Conservation (phyloP, 2,888 invertebrate genomes). For the Stegana nigrithorax region DNA sequence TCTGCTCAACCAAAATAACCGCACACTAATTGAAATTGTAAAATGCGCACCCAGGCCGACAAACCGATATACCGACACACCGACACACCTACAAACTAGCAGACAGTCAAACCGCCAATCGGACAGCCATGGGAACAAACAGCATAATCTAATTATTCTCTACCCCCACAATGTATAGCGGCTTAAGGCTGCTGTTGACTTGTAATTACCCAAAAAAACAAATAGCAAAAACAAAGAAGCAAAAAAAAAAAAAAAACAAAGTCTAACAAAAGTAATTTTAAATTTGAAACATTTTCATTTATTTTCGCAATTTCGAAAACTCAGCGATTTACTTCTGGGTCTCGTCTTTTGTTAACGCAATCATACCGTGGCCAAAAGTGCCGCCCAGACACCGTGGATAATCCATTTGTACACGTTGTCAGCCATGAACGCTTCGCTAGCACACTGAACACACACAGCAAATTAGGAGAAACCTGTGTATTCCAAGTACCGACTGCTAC, state of each 20-base stretch:
- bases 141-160: conserved; percentile 6
- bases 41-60: background rate
- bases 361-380: no score
- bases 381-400: background rate
- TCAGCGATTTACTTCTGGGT: no score
- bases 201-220: background rate
- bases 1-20: conserved; percentile 3
- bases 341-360: no score
- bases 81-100: background rate
- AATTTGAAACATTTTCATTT: conserved; percentile 4
- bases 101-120: background rate
- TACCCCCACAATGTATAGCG: background rate
- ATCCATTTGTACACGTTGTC: conserved; percentile 8
- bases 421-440: background rate
- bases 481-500: no score
- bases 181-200: background rate
- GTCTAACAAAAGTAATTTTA: background rate
- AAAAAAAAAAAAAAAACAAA: background rate
- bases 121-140: background rate
- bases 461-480: no score
- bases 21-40: conserved; percentile 8
- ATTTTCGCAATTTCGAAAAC: no score
- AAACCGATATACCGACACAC: background rate
- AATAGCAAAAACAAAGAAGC: no score
- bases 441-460: no score